phyloP scores from a whole-genome alignment of 1,140 invertebrate genomes.

The Drosophila ironensis region DNA sequence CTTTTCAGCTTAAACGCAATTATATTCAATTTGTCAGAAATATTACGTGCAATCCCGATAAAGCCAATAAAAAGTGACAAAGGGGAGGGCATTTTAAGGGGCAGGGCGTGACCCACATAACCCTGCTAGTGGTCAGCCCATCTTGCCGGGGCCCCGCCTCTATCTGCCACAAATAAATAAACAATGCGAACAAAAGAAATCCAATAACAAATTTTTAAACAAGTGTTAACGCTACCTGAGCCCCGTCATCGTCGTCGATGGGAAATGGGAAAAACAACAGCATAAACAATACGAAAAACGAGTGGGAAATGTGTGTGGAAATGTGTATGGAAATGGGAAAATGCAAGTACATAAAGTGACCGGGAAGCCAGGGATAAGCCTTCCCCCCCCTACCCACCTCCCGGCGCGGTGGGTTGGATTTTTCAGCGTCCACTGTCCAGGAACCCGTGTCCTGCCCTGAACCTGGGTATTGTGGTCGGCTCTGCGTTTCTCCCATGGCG shows the following conservation, averaged over 20 bases:
- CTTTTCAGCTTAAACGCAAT: conserved; percentile 76
- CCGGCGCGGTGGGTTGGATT: too few relatives aligned
- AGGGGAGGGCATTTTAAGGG: conserved; percentile 12
- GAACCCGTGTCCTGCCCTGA: conserved; percentile 13
- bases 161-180: conserved; percentile 56
- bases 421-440: neutral
- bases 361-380: conserved; percentile 51
- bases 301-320: conserved; percentile 35
- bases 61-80: conserved; percentile 68
- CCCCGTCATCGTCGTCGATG: conserved; percentile 28
- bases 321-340: conserved; percentile 51
- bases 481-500: conserved; percentile 19
- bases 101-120: conserved; percentile 46
- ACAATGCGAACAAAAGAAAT: conserved; percentile 63
- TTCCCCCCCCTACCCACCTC: too few relatives aligned
- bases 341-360: conserved; percentile 52
- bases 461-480: conserved; percentile 62
- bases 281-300: conserved; percentile 1
- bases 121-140: conserved; percentile 16
- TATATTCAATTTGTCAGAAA: conserved; percentile 76
- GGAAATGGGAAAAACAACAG: conserved; percentile 30
- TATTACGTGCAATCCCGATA: conserved; percentile 75
- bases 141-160: neutral
- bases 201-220: conserved; percentile 78
- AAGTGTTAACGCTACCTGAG: conserved; percentile 77